Evolutionary conservation across 2,888 invertebrate species (phyloP).

Genomic region (Drosophila mayaguana): DNA sequence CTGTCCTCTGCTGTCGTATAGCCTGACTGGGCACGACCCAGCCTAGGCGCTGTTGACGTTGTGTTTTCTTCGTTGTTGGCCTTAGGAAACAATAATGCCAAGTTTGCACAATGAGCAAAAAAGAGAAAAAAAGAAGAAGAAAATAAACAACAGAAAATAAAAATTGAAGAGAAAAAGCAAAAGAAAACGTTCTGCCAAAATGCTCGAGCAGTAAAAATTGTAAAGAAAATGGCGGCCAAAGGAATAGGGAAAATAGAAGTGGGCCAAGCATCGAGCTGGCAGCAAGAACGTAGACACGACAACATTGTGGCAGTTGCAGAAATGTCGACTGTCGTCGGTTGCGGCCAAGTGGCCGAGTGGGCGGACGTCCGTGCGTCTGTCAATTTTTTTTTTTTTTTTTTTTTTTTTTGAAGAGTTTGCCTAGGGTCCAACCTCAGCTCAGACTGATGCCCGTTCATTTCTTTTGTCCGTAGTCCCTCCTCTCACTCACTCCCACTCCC

Average conservation of each 20-base stretch:
- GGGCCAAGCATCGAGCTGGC: slow-evolving; percentile 45
- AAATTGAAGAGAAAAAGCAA: slow-evolving; percentile 29
- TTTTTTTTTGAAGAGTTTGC: slow-evolving; percentile 52
- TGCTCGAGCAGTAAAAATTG: slow-evolving; percentile 73
- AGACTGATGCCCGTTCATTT: slow-evolving; percentile 58
- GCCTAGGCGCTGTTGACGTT: slow-evolving; percentile 67
- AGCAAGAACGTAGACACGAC: slow-evolving; percentile 59
- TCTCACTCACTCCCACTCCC: not conserved
- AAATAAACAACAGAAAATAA: slow-evolving; percentile 18
- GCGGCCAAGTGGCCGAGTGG: slow-evolving; percentile 56
- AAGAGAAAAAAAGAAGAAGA: slow-evolving; percentile 20
- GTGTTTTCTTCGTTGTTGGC: slow-evolving; percentile 72
- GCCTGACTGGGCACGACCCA: slow-evolving; percentile 41
- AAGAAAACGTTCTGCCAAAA: slow-evolving; percentile 50
- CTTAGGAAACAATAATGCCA: slow-evolving; percentile 82
- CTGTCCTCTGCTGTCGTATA: slow-evolving; percentile 13
- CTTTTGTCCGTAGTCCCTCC: slow-evolving; percentile 56
- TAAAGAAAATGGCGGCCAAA: slow-evolving; percentile 63
- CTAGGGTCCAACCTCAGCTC: slow-evolving; percentile 42
- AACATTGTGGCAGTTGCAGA: slow-evolving; percentile 81
- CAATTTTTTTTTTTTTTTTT: slow-evolving; percentile 36
- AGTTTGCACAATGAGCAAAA: slow-evolving; percentile 79
- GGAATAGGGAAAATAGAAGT: slow-evolving; percentile 56
- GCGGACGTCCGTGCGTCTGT: slow-evolving; percentile 46
- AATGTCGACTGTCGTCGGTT: slow-evolving; percentile 75